Evolutionary conservation across 23 tunicate species (phyloP).

Genomic region (Trididemnum clinides): DNA sequence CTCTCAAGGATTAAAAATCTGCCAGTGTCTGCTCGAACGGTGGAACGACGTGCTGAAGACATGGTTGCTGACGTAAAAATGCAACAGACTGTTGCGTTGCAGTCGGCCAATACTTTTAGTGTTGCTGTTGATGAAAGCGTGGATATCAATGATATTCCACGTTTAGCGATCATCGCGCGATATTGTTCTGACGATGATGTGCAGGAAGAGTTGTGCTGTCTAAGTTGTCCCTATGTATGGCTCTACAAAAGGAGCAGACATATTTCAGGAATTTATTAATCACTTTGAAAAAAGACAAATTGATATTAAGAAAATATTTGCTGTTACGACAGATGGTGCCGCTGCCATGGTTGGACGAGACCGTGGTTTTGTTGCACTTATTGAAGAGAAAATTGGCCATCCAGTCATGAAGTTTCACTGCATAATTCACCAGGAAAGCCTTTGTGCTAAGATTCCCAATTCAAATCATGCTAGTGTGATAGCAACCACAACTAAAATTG

Average conservation of each 20-base stretch:
- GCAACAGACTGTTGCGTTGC: slow-evolving; percentile 23
- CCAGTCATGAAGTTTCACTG: slow-evolving; percentile 51
- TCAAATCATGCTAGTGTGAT: slow-evolving; percentile 40
- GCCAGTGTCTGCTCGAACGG: slow-evolving; percentile 48
- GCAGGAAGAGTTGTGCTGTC: slow-evolving; percentile 50
- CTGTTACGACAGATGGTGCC: slow-evolving; percentile 48
- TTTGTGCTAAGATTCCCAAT: slow-evolving; percentile 57
- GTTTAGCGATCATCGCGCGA: slow-evolving; percentile 50
- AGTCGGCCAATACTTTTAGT: slow-evolving; percentile 37
- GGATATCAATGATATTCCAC: slow-evolving; percentile 45
- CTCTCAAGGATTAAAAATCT: slow-evolving; percentile 38
- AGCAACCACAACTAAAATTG: slow-evolving; percentile 52
- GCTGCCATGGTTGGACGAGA: slow-evolving; percentile 57
- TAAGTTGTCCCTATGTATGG: slow-evolving; percentile 26
- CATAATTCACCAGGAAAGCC: slow-evolving; percentile 55
- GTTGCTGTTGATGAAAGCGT: slow-evolving; percentile 46
- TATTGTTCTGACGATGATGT: slow-evolving; percentile 33
- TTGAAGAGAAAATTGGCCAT: slow-evolving; percentile 39
- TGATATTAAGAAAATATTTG: slow-evolving; percentile 45
- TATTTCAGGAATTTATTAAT: slow-evolving; percentile 23
- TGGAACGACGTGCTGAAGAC: slow-evolving; percentile 32
- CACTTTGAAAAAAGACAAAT: slow-evolving; percentile 39
- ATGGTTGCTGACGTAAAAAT: slow-evolving; percentile 24
- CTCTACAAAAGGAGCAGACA: slow-evolving; percentile 52
- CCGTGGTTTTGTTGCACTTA: slow-evolving; percentile 54